A percentile compares a stretch with the other conserved stretches of the same genome.
These are phyloP conservation scores for Tachystola acroxantha DNA, from an alignment of 2,888 invertebrate species.

Conservation along the genomic window DNA sequence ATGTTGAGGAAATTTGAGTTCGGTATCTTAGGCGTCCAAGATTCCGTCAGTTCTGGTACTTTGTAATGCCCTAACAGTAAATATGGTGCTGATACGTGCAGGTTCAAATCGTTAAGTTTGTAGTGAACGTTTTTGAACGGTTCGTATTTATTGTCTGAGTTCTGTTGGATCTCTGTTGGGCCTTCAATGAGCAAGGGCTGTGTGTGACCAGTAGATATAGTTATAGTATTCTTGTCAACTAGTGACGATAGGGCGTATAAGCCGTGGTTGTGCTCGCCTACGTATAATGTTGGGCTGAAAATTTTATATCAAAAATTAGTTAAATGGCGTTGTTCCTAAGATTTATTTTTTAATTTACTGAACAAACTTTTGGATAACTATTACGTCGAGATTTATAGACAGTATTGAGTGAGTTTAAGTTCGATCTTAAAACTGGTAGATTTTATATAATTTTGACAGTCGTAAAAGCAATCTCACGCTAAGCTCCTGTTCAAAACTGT, in stretches of 20 bases:
- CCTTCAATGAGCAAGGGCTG: slow-evolving; percentile 86
- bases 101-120: slow-evolving; percentile 57
- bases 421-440: too few species aligned
- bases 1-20: slow-evolving; percentile 46
- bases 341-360: slow-evolving; percentile 9
- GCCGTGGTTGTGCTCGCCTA: slow-evolving; percentile 91
- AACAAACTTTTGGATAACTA: too few species aligned
- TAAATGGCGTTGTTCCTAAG: too few species aligned
- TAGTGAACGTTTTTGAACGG: slow-evolving; percentile 71
- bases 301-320: too few species aligned
- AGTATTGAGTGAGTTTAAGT: too few species aligned
- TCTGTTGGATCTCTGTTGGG: slow-evolving; percentile 60
- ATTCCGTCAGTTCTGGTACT: slow-evolving; percentile 79
- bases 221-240: slow-evolving; percentile 93
- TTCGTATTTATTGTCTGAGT: slow-evolving; percentile 56
- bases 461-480: too few species aligned
- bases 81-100: slow-evolving; percentile 64
- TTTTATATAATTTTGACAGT: too few species aligned
- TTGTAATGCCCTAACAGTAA: slow-evolving; percentile 83
- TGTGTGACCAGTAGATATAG: slow-evolving; percentile 85
- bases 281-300: slow-evolving; percentile 92
- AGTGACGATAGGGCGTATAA: slow-evolving; percentile 95
- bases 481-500: too few species aligned
- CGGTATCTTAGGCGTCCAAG: slow-evolving; percentile 63
- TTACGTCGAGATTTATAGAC: too few species aligned